Conservation (phyloP, 2,113 vertebrate species). For the Lamprotornis superbus region DNA sequence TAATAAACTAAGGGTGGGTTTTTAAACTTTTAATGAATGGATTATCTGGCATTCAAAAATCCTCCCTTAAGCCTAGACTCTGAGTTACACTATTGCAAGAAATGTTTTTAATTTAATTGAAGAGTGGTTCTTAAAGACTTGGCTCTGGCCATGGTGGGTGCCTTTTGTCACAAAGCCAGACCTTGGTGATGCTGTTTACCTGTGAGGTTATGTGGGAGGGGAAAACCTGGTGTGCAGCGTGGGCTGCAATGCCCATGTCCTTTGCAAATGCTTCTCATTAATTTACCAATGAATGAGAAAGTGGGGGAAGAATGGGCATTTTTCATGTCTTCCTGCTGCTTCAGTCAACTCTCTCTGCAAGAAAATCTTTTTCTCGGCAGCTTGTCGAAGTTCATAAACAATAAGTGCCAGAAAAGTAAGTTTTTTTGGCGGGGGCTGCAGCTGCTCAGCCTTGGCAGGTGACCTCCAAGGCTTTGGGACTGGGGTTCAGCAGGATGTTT, state of each 20-base stretch:
- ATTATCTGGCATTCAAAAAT: slow-evolving; percentile 51
- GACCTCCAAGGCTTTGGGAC: neutral
- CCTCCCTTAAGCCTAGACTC: slow-evolving; percentile 24
- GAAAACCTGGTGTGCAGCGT: accelerated
- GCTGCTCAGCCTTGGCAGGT: neutral
- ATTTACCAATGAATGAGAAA: neutral
- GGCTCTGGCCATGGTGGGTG: neutral
- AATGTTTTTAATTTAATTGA: slow-evolving; percentile 38
- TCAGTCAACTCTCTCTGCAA: neutral
- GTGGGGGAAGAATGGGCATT: neutral
- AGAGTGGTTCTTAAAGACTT: neutral
- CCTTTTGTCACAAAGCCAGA: neutral
- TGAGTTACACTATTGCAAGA: neutral
- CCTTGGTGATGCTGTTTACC: neutral
- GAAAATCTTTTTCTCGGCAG: neutral
- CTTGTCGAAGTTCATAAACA: neutral
- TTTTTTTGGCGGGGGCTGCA: neutral
- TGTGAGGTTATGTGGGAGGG: neutral
- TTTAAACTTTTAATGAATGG: slow-evolving; percentile 50
- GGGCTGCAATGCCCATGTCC: neutral
- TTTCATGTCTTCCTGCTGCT: neutral
- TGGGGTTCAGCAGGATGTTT: accelerated
- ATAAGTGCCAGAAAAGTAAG: neutral
- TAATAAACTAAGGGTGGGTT: slow-evolving; percentile 31
- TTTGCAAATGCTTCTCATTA: slow-evolving; percentile 38